A percentile compares a stretch with the other conserved stretches of the same genome.
These are phyloP conservation scores for Drosophila monieri DNA, from an alignment of 2,888 invertebrate species.

Conservation along the genomic window DNA sequence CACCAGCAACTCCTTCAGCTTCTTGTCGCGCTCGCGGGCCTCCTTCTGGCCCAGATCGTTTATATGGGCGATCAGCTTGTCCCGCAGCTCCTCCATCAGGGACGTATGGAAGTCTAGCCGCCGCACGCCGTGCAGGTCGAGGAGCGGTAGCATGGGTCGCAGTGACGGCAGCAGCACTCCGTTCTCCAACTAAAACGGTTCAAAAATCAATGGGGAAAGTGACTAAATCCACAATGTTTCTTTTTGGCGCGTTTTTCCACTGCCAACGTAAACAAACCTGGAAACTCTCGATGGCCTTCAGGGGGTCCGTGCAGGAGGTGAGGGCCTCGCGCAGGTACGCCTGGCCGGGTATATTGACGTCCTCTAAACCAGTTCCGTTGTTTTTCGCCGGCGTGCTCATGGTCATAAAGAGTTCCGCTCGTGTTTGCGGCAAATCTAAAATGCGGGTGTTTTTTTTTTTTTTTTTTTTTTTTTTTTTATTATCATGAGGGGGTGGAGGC, in stretches of 20 bases:
- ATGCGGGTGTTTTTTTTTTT: slow-evolving; percentile 3
- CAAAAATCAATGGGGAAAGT: not conserved
- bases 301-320: slow-evolving; percentile 97
- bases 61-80: slow-evolving; percentile 90
- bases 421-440: slow-evolving; percentile 22
- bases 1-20: slow-evolving; percentile 93
- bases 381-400: slow-evolving; percentile 83
- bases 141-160: slow-evolving; percentile 95
- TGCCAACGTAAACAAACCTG: slow-evolving; percentile 86
- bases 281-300: slow-evolving; percentile 99
- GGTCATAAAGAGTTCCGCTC: slow-evolving; percentile 22
- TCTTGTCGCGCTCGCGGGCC: slow-evolving; percentile 87
- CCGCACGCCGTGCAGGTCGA: slow-evolving; percentile 97
- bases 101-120: slow-evolving; percentile 97
- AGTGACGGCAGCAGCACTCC: slow-evolving; percentile 96
- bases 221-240: not conserved
- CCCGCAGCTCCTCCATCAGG: slow-evolving; percentile 91
- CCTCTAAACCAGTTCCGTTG: slow-evolving; percentile 89
- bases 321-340: slow-evolving; percentile 94
- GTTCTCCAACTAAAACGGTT: slow-evolving; percentile 89
- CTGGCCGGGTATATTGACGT: slow-evolving; percentile 94
- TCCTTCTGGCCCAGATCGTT: slow-evolving; percentile 89
- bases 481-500: not conserved
- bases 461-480: slow-evolving; percentile 5
- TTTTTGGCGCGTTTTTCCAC: not conserved